These are phyloP conservation scores for Drosophila sechellia DNA, from an alignment of 1,140 invertebrate species.

Conservation along the genomic window DNA sequence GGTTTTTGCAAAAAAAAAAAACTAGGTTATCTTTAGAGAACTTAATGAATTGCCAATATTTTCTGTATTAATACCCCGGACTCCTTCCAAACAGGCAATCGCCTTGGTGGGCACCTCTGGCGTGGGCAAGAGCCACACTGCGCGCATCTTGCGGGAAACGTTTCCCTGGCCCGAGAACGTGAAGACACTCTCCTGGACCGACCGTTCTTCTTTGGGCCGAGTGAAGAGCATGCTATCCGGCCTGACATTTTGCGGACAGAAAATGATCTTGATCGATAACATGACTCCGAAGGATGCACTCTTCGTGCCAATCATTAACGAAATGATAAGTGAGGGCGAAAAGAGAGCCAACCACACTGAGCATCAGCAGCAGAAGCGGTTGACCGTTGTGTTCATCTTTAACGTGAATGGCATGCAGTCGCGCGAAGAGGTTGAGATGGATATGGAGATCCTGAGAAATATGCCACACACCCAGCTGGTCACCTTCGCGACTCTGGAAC, in stretches of 20 bases:
- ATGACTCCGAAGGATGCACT: conserved; percentile 3
- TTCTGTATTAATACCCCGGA: too few species aligned
- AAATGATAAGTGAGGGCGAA: not conserved
- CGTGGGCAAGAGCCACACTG: conserved; percentile 24
- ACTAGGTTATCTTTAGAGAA: too few species aligned
- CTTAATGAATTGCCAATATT: too few species aligned
- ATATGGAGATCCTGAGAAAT: conserved; percentile 86
- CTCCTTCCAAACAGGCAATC: not conserved
- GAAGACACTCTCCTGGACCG: conserved; percentile 11
- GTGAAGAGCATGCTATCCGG: conserved; percentile 6
- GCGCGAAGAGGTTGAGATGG: conserved; percentile 84
- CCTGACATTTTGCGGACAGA: conserved; percentile 8
- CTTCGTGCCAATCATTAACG: not conserved
- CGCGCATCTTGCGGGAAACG: not conserved
- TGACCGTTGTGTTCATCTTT: conserved; percentile 14
- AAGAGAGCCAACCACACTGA: conserved; percentile 12
- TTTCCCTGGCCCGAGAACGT: conserved; percentile 25
- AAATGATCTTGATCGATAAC: conserved; percentile 21
- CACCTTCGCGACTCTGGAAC: not conserved
- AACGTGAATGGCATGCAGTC: conserved; percentile 9
- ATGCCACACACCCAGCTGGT: conserved; percentile 86
- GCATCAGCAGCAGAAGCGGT: conserved; percentile 11
- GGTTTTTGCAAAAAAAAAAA: too few species aligned
- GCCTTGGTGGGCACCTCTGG: conserved; percentile 19
- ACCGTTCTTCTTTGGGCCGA: not conserved